Evolutionary conservation across 2,888 invertebrate species (phyloP).

Genomic region (Macropis europaea): DNA sequence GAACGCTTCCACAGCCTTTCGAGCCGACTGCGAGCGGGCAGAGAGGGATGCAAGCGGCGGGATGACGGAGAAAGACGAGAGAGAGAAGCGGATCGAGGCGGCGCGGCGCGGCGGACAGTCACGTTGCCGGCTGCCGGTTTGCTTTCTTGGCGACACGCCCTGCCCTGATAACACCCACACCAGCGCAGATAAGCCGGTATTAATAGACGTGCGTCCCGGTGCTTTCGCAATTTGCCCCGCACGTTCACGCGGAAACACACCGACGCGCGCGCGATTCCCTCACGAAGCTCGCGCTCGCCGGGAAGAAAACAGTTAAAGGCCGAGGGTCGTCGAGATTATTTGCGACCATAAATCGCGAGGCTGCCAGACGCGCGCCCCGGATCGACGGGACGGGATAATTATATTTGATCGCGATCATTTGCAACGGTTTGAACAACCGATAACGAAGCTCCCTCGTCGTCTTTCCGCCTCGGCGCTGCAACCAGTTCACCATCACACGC

Average conservation of each 20-base stretch:
- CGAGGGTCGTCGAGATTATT: conserved; percentile 17
- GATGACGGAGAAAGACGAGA: conserved; percentile 31
- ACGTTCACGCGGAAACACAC: conserved; percentile 22
- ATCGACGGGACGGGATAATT: conserved; percentile 16
- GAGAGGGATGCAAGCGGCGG: conserved; percentile 10
- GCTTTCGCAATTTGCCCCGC: conserved; percentile 58
- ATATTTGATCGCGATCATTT: conserved; percentile 35
- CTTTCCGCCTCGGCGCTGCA: not conserved
- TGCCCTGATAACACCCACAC: conserved; percentile 80
- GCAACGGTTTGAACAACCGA: not conserved
- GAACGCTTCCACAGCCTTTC: conserved; percentile 30
- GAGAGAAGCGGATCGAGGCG: conserved; percentile 57
- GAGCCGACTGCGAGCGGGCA: not conserved
- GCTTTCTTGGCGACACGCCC: conserved; percentile 78
- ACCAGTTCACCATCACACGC: no score
- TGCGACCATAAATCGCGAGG: conserved; percentile 8
- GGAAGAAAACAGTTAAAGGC: conserved; percentile 25
- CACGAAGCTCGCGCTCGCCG: conserved; percentile 7
- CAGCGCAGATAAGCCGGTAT: conserved; percentile 73
- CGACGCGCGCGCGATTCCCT: not conserved
- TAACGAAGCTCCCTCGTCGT: conserved; percentile 4
- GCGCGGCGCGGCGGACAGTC: conserved; percentile 72
- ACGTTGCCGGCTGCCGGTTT: conserved; percentile 67
- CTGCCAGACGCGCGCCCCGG: not conserved
- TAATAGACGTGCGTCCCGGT: conserved; percentile 76